A percentile compares a stretch with the other conserved stretches of the same genome.
phyloP scores from a whole-genome alignment of 2,797 vertebrate species.

The Eleutherodactylus coqui region DNA sequence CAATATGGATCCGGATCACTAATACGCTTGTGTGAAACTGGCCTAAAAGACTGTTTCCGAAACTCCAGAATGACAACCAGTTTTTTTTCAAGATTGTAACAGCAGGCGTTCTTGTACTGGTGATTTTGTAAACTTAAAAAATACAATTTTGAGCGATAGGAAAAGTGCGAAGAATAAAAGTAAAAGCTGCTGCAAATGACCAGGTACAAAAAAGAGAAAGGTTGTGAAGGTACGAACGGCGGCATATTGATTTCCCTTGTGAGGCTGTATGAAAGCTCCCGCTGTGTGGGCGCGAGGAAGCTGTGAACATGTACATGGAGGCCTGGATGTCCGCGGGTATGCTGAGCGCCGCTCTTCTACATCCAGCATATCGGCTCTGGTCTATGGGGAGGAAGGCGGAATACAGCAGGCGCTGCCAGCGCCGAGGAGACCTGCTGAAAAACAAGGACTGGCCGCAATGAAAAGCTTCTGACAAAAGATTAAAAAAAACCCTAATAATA shows the following conservation, averaged over 20 bases:
- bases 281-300: constrained; percentile 10
- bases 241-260: constrained; percentile 17
- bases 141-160: not conserved
- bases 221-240: not conserved
- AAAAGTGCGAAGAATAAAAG: not conserved
- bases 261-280: not conserved
- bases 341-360: constrained; percentile 15
- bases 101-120: too few relatives aligned
- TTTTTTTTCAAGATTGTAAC: too few relatives aligned
- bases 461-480: not conserved
- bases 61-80: too few relatives aligned
- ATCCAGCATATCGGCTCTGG: constrained; percentile 12
- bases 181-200: not conserved
- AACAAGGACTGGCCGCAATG: not conserved
- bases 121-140: too few relatives aligned
- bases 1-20: too few relatives aligned
- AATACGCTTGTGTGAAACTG: too few relatives aligned
- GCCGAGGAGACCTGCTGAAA: not conserved
- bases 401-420: constrained; percentile 29
- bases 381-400: not conserved
- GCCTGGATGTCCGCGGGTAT: not conserved
- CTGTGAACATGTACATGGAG: not conserved
- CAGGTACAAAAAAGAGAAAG: not conserved
- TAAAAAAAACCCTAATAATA: not conserved
- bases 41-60: too few relatives aligned